Evolutionary conservation across 2,113 vertebrate species (phyloP).

Genomic region (Cyanistes caeruleus): DNA sequence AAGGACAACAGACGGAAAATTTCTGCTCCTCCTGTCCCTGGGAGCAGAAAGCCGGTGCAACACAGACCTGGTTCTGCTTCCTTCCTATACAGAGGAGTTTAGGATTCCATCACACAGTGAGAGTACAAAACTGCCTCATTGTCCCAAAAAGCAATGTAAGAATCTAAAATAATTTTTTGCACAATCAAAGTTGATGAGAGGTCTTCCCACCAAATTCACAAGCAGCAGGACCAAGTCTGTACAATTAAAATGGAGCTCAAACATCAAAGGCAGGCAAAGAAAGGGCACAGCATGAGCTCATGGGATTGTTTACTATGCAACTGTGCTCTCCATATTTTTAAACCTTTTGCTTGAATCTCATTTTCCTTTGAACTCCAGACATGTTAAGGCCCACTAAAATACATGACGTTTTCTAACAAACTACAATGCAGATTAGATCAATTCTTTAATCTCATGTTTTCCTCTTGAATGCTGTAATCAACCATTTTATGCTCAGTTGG

Average conservation of each 20-base stretch:
- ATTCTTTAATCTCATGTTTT: not conserved
- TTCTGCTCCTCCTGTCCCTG: not conserved
- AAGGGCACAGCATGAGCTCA: conserved; percentile 10
- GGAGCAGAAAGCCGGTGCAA: not conserved
- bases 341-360: not conserved
- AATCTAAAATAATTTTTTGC: not conserved
- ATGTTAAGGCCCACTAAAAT: not conserved
- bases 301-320: conserved; percentile 15
- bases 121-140: not conserved
- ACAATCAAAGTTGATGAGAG: not conserved
- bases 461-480: not conserved
- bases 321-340: not conserved
- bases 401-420: conserved; percentile 4
- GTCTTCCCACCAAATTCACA: not conserved
- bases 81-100: not conserved
- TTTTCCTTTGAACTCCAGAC: conserved; percentile 33
- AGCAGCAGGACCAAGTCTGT: not conserved
- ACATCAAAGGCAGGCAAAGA: conserved; percentile 39
- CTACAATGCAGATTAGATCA: not conserved
- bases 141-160: not conserved
- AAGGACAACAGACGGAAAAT: not conserved
- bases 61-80: not conserved
- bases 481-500: not conserved
- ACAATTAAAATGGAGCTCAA: not conserved
- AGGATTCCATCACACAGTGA: not conserved